A percentile compares a stretch with the other conserved stretches of the same genome.
Conservation (phyloP, 2,113 vertebrate species). For the Galbula dea region DNA sequence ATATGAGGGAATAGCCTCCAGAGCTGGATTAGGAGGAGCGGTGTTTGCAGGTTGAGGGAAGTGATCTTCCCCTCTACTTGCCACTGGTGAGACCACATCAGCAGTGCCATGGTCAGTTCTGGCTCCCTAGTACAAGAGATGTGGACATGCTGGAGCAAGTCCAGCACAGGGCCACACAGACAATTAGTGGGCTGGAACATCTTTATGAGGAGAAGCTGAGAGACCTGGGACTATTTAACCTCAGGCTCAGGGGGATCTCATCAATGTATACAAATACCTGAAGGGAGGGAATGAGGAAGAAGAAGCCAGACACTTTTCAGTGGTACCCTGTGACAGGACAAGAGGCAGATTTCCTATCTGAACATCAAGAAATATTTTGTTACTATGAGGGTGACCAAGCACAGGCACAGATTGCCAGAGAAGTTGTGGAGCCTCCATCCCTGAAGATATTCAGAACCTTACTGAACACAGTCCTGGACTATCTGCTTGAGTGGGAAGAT, state of each 20-base stretch:
- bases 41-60: neutral
- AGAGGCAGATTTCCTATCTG: neutral
- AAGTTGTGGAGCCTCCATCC: neutral
- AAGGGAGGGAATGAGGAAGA: neutral
- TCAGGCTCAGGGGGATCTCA: neutral
- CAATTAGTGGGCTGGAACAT: neutral
- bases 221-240: neutral
- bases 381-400: neutral
- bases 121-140: neutral
- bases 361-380: neutral
- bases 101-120: neutral
- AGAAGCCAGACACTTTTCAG: neutral
- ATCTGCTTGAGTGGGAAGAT: neutral
- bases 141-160: neutral
- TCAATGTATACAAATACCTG: neutral
- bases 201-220: neutral
- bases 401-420: neutral
- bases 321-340: neutral
- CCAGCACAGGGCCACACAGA: neutral
- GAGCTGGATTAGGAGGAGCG: neutral
- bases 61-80: rapidly evolving
- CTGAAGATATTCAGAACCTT: neutral
- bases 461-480: neutral
- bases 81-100: neutral
- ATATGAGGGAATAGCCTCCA: neutral